Evolutionary conservation across 2,113 vertebrate species (phyloP), one percentile per base, ranked within the genome.

Genomic region (Coptodon rendalli): DNA sequence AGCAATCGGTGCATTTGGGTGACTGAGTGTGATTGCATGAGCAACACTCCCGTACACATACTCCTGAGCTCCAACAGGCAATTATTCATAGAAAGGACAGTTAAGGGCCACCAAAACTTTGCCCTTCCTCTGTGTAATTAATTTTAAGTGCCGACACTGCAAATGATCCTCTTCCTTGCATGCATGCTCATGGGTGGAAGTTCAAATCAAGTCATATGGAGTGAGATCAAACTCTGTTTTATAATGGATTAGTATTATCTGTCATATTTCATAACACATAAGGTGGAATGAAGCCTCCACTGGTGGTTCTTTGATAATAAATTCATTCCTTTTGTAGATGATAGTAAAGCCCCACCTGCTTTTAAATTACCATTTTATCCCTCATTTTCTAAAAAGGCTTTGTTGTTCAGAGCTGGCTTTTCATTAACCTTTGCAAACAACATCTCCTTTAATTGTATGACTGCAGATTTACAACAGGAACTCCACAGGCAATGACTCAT

Each of bases 81-180:
- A 93, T 93, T 92, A 90, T 86, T 92, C 59, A 84, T 81, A 84
- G 81, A 79, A 36, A 85, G 71, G 73, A 85, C 50, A 66, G 56
- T 57, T 81, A 80, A 63, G 80, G 89, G 89, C 63, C 87, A 87
- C 79, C 61, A 73, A 82, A 78, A 86, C 80, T 56, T 87, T 78
- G 61, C 81, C 79, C 68, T 85, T 89, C 59, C 22, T 48, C 54
- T 57, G 66, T 43, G 81, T 89, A 88, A 93, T 93, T 92, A 87
- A 88, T 91, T 88, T 38, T n/a, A 38, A 50, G 71, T 79, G 52
- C 87, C 48, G 3, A 85, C 81, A 53, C 31, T 24, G 38, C 66
- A 87, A 87, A 87, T 84, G 50, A 90, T 87, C 68, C 38, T 83
- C 79, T 73, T 84, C 63, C 68, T 34, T 53, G 17, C 68, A 63